A percentile compares a stretch with the other conserved stretches of the same genome.
phyloP scores from a whole-genome alignment of 2,797 vertebrate genomes.

The Hemibagrus guttatus region DNA sequence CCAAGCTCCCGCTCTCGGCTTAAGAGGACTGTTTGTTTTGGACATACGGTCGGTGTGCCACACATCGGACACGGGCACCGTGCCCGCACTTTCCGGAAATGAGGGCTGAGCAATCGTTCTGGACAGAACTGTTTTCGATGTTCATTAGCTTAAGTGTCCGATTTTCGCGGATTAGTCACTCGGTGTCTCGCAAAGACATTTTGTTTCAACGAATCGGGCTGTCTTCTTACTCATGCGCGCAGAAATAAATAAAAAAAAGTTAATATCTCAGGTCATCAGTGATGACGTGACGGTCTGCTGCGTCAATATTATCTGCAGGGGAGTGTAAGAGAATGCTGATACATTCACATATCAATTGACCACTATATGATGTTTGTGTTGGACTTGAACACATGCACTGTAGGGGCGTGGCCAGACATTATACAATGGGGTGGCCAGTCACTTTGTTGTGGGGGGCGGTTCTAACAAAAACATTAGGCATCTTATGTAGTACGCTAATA shows the following conservation, averaged over 20 bases:
- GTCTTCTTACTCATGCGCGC: background rate
- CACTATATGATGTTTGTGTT: background rate
- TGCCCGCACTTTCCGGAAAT: conserved; percentile 44
- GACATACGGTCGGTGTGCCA: background rate
- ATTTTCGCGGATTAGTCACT: conserved; percentile 35
- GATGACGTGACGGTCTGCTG: conserved; percentile 47
- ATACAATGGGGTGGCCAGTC: background rate
- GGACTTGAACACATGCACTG: background rate
- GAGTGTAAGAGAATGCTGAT: conserved; percentile 16
- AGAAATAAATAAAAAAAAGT: conserved; percentile 13
- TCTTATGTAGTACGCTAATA: background rate
- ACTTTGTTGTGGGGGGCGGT: background rate
- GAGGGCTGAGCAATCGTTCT: conserved; percentile 12
- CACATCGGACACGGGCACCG: conserved; percentile 10
- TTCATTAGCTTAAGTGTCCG: conserved; percentile 54
- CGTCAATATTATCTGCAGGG: conserved; percentile 28
- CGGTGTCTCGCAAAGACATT: conserved; percentile 8
- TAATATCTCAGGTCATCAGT: conserved; percentile 15
- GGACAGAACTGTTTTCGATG: conserved; percentile 20
- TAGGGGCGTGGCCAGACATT: background rate
- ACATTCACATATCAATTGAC: too few species aligned
- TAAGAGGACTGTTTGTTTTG: conserved; percentile 4
- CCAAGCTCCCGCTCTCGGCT: background rate
- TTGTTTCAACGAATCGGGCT: conserved; percentile 22
- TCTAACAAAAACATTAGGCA: background rate